These are phyloP conservation scores for Drosophila maculinotata DNA, from an alignment of 2,888 invertebrate genomes.

Conservation along the genomic window DNA sequence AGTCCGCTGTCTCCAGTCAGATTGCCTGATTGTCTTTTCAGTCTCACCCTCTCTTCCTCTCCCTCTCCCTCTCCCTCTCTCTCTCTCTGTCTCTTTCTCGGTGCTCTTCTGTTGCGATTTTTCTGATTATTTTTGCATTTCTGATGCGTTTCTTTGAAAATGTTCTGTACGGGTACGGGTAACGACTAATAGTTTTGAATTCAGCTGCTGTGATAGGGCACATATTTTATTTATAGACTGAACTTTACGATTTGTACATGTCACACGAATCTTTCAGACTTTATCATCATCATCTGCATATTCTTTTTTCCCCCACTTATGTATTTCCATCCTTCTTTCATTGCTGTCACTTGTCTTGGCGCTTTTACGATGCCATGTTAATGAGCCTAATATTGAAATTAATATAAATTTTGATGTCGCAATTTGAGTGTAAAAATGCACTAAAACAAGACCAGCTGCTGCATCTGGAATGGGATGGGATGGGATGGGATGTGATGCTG, in stretches of 20 bases:
- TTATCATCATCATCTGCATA: slow-evolving; percentile 1
- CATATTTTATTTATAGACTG: slow-evolving; percentile 65
- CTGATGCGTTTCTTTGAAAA: slow-evolving; percentile 69
- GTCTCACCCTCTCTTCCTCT: slow-evolving; percentile 15
- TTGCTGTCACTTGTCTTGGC: slow-evolving; percentile 22
- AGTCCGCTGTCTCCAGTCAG: slow-evolving; percentile 36
- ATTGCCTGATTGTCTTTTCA: slow-evolving; percentile 55
- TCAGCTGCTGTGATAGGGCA: slow-evolving; percentile 35
- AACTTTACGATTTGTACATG: slow-evolving; percentile 47
- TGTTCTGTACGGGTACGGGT: slow-evolving; percentile 17
- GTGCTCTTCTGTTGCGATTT: slow-evolving; percentile 33
- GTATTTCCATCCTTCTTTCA: not conserved
- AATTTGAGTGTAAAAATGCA: slow-evolving; percentile 64
- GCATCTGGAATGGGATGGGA: not conserved
- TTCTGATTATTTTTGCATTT: slow-evolving; percentile 79
- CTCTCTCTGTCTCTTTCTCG: slow-evolving; percentile 6
- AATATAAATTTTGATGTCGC: slow-evolving; percentile 73
- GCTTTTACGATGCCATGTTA: slow-evolving; percentile 59
- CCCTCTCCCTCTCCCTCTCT: slow-evolving; percentile 14
- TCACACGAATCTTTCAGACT: slow-evolving; percentile 29
- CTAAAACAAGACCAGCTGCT: slow-evolving; percentile 61
- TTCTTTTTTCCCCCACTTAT: slow-evolving; percentile 5
- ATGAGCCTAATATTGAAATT: slow-evolving; percentile 80
- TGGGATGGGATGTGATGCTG: too few relatives aligned
- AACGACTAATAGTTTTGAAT: slow-evolving; percentile 42